Evolutionary conservation across 2,113 vertebrate genomes (phyloP), one percentile per base, ranked within the genome.

Genomic region (Cettia cetti): DNA sequence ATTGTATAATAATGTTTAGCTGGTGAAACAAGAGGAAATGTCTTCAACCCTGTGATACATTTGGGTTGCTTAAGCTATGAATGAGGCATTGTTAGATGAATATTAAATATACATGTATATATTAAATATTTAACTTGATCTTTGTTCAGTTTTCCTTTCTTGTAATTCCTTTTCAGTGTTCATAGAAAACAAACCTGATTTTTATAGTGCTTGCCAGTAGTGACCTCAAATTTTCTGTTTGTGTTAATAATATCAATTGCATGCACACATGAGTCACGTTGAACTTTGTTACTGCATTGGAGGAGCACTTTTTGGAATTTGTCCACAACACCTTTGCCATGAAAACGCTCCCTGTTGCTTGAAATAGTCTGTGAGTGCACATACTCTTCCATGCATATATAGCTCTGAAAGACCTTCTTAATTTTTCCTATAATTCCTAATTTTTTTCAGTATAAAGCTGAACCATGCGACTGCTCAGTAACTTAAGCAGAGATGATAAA

Each of bases 121-220:
- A 95, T 93, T 92, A 96, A 97, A 95, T 95, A 96, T 96, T 97
- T 93, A 96, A 89, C 74, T 90, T 74, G 75, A 94, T 90, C 90
- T 95, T 95, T 96, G 89, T 94, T 95, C 90, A 82, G 82, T 86
- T 95, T 96, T 80, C 63, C 93, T 94, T 95, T 92, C 80, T 94
- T 96, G 92, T 57, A 93, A 90, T 89, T 94, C 86, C 54, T 93
- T 93, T 87, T 60, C 42, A 53, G 49, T 76, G 80, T 91, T 96
- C 82, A 49, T 68, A 87, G 80, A 95, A 96, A 97, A 96, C 80
- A 95, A 94, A 82, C 80, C 37, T 77, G 49, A 87, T 84, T 96
- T 94, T 95, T 94, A 52, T 96, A 63, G 35, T 68, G 57, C 82
- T 89, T 96, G 92, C 90, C 93, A 95, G 92, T 72, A 70, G 57